Base-by-base conservation (phyloP, 2,113 vertebrate genomes). In the Phaethornis superciliosus region DNA sequence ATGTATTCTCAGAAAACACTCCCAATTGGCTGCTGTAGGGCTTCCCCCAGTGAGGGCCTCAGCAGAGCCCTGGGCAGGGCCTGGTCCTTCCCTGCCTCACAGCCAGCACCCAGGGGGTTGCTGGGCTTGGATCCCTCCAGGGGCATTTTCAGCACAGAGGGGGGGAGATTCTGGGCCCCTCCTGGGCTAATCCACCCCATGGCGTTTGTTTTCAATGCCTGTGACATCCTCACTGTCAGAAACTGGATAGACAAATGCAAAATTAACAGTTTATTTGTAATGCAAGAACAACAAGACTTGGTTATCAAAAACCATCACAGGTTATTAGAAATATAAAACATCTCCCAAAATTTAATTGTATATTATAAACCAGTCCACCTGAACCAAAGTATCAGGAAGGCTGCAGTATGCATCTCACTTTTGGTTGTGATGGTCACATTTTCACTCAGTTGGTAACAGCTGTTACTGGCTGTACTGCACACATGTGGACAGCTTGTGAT, bases 401-500 rank as follows among this genome's bases (percentile, higher is more conserved):
- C 75, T 56, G 12, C 0, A 22, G 44, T 4, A 2, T 7, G 58
- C 44, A 28, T 9, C 85, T 75, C 1, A 7, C 46, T 71, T 47
- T 6, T 35, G 37, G 0, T n/a, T 22, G 7, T 21, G 18, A 24
- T 5, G 0, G 0, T 6, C 15, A 0, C 0, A 1, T 15, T 69
- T 52, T 58, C 59, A 78, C 69, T 69, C 16, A 1, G 74, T 3
- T 3, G 40, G 3, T 30, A 1, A 1, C 3, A 28, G 60, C 51
- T 65, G 14, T 26, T 10, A 6, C 6, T 12, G 8, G 55, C 7
- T 9, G 32, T 4, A 3, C 40, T 2, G 42, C 30, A 42, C 12
- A 2, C 1, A 6, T 10, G 24, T 21, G 84, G 52, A 6, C 33
- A 20, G 20, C 56, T 42, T 0, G 0, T 46, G 52, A 14, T 21